Percentiles rank a stretch among this genome's conserved stretches.
Conservation (phyloP, 1,140 invertebrate species). For the Calliopsis andreniformis region DNA sequence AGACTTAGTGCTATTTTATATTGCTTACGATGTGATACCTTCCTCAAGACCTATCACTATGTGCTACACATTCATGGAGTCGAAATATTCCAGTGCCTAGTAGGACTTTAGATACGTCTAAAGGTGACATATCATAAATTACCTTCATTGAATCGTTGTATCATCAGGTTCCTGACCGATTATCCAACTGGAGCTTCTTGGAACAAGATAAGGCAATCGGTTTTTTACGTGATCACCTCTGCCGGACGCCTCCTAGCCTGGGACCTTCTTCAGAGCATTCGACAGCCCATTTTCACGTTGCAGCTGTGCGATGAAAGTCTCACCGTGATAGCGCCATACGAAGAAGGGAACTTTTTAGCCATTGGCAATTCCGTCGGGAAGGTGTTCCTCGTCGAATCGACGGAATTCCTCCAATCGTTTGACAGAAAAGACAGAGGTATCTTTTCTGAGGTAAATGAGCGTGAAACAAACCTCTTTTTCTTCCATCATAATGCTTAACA, state of each 20-base stretch:
- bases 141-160: neutral
- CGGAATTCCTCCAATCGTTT: constrained; percentile 88
- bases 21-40: no score
- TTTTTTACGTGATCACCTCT: constrained; percentile 74
- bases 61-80: no score
- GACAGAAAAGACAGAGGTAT: constrained; percentile 92
- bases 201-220: constrained; percentile 87
- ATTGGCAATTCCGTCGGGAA: constrained; percentile 91
- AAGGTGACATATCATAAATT: neutral
- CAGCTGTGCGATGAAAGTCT: constrained; percentile 87
- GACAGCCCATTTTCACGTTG: constrained; percentile 89
- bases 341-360: constrained; percentile 85
- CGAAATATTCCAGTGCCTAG: no score
- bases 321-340: constrained; percentile 83
- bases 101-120: no score
- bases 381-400: constrained; percentile 91
- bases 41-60: no score
- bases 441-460: constrained; percentile 86
- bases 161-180: constrained; percentile 22
- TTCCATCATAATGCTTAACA: no score
- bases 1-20: no score
- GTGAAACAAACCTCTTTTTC: neutral
- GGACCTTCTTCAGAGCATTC: constrained; percentile 92
- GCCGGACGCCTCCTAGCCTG: constrained; percentile 93
- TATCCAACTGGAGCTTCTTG: constrained; percentile 91